Conservation (phyloP, 2,797 vertebrate genomes). For the Takifugu ocellatus region DNA sequence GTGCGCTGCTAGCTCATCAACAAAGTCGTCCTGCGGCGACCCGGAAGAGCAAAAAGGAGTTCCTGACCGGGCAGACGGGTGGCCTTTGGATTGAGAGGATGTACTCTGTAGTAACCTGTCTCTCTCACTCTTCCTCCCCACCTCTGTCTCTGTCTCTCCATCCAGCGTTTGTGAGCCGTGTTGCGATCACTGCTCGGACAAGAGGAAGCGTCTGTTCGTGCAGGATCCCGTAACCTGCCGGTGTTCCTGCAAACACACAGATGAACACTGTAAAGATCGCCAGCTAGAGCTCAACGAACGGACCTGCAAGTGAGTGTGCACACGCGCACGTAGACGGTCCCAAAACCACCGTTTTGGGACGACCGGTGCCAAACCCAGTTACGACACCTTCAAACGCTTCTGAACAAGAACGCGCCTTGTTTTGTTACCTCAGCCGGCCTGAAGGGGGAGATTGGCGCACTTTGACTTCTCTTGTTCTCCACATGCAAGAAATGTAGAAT, state of each 20-base stretch:
- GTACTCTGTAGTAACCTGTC: conserved; percentile 51
- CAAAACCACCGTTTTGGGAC: too few relatives aligned
- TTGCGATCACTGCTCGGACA: conserved; percentile 94
- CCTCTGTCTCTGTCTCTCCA: conserved; percentile 79
- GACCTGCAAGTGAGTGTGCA: conserved; percentile 89
- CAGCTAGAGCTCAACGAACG: conserved; percentile 99
- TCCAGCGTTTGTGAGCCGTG: conserved; percentile 82
- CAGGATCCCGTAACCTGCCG: conserved; percentile 95
- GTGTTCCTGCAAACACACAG: conserved; percentile 98
- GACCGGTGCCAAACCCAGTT: too few relatives aligned
- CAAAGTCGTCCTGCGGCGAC: conserved; percentile 28
- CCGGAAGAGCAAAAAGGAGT: conserved; percentile 34
- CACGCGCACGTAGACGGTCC: neutral
- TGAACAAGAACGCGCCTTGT: too few relatives aligned
- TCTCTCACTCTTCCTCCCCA: conserved; percentile 56
- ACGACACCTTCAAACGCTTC: too few relatives aligned
- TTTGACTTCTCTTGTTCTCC: too few relatives aligned
- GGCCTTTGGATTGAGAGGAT: conserved; percentile 27
- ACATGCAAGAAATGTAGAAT: neutral
- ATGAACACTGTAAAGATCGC: conserved; percentile 93
- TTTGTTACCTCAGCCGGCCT: too few relatives aligned
- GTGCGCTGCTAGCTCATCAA: conserved; percentile 43
- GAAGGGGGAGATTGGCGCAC: too few relatives aligned
- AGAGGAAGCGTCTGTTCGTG: conserved; percentile 92
- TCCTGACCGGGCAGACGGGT: conserved; percentile 30